Evolutionary conservation across 2,113 vertebrate species (phyloP).

Genomic region (Lophura nycthemera): DNA sequence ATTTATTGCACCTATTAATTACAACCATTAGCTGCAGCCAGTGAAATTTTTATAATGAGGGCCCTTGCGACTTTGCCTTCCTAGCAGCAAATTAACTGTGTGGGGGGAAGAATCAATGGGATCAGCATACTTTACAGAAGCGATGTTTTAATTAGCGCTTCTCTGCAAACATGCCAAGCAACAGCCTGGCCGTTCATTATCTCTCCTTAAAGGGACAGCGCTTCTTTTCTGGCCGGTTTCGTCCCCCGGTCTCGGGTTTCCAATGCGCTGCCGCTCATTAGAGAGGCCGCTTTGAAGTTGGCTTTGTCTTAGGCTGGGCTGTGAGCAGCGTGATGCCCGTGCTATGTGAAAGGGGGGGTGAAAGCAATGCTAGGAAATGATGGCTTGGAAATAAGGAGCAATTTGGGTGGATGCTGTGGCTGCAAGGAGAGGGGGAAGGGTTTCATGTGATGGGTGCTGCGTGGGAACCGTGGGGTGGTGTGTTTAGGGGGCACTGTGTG

Average conservation of each 20-base stretch:
- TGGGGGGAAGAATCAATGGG: conserved; percentile 43
- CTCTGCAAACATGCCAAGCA: conserved; percentile 71
- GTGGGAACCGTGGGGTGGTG: background rate
- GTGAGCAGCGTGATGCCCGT: background rate
- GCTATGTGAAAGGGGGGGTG: rapidly evolving
- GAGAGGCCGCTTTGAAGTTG: conserved; percentile 31
- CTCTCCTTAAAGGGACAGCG: conserved; percentile 66
- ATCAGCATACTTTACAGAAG: conserved; percentile 71
- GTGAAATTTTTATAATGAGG: conserved; percentile 75
- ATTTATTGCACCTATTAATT: conserved; percentile 80
- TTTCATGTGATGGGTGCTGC: background rate
- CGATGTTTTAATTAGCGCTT: conserved; percentile 73
- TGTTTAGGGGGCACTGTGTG: background rate
- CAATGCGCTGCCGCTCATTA: conserved; percentile 35
- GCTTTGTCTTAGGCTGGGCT: background rate
- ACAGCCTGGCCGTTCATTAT: conserved; percentile 68
- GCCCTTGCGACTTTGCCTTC: conserved; percentile 66
- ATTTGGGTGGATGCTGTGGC: background rate
- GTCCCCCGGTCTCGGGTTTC: background rate
- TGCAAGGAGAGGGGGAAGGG: background rate
- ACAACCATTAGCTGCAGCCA: conserved; percentile 72
- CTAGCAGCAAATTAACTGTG: conserved; percentile 70
- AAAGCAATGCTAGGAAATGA: background rate
- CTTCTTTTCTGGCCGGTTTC: conserved; percentile 43
- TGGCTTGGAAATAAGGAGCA: background rate